Conservation (phyloP, 1,140 invertebrate genomes). For the Scaptodrosophila lebanonensis region DNA sequence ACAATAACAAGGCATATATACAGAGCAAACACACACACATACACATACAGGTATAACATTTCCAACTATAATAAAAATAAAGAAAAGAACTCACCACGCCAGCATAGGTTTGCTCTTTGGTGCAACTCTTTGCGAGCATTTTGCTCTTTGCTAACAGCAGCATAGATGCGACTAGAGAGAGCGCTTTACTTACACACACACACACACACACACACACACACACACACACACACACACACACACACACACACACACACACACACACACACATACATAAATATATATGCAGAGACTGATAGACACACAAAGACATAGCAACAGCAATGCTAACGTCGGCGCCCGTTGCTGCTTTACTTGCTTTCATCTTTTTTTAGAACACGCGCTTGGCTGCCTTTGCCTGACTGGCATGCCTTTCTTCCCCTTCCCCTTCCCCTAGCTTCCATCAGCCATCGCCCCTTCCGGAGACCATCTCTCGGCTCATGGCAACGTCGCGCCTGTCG, state of each 20-base stretch:
- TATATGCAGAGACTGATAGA: too few species aligned
- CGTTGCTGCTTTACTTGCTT: conserved; percentile 30
- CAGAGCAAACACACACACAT: conserved; percentile 37
- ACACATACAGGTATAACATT: conserved; percentile 17
- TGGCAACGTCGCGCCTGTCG: conserved; percentile 60
- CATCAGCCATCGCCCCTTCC: conserved; percentile 7
- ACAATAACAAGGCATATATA: conserved; percentile 7
- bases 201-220: too few species aligned
- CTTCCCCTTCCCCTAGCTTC: not conserved
- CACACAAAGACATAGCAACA: conserved; percentile 58
- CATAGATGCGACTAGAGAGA: too few species aligned
- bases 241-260: too few species aligned
- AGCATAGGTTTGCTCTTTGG: conserved; percentile 32
- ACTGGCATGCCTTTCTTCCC: too few species aligned
- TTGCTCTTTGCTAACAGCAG: too few species aligned
- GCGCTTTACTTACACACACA: too few species aligned
- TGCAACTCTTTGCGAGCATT: conserved; percentile 50
- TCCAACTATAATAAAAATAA: not conserved
- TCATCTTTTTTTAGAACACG: conserved; percentile 61
- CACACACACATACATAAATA: too few species aligned
- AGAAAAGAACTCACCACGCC: conserved; percentile 57
- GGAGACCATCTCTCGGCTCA: too few species aligned
- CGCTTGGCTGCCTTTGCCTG: conserved; percentile 22
- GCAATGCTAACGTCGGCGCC: conserved; percentile 16
- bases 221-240: too few species aligned